Evolutionary conservation across 1,140 invertebrate genomes (phyloP).

Genomic region (Pseudobourletiella spinata): DNA sequence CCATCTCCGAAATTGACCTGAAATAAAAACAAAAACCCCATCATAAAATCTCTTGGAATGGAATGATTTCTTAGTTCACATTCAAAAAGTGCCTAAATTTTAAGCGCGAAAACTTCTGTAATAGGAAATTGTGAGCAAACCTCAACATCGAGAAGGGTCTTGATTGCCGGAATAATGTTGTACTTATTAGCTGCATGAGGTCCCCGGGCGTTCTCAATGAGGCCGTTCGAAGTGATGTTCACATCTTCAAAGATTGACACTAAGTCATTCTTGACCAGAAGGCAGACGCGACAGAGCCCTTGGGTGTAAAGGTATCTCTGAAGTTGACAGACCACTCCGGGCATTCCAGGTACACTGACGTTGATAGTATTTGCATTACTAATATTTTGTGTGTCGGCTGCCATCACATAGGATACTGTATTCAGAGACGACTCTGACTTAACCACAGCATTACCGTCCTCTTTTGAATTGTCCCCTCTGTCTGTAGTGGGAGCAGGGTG

Average conservation of each 20-base stretch:
- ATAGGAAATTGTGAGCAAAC: too few relatives aligned
- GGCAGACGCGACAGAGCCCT: conserved; percentile 24
- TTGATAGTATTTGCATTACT: background rate
- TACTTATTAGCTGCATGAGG: conserved; percentile 16
- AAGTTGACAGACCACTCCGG: background rate
- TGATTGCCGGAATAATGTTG: conserved; percentile 21
- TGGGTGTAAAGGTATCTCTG: conserved; percentile 10
- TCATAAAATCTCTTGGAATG: too few relatives aligned
- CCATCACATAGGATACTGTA: conserved; percentile 2
- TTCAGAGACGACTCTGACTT: too few relatives aligned
- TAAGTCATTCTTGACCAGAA: conserved; percentile 18
- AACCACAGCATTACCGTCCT: too few relatives aligned
- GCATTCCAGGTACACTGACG: background rate
- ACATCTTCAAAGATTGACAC: conserved; percentile 24
- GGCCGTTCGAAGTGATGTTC: conserved; percentile 10
- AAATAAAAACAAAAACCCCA: background rate
- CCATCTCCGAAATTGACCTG: conserved; percentile 21
- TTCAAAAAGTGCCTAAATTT: too few relatives aligned
- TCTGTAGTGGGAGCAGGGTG: too few relatives aligned
- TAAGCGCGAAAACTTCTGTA: too few relatives aligned
- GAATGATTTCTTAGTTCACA: too few relatives aligned
- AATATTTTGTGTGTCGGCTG: background rate
- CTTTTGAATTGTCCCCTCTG: too few relatives aligned
- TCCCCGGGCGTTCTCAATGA: conserved; percentile 23
- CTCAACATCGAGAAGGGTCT: conserved; percentile 25